These are phyloP conservation scores for Pogonognathellus flavescens DNA, from an alignment of 1,140 invertebrate species.

Conservation along the genomic window DNA sequence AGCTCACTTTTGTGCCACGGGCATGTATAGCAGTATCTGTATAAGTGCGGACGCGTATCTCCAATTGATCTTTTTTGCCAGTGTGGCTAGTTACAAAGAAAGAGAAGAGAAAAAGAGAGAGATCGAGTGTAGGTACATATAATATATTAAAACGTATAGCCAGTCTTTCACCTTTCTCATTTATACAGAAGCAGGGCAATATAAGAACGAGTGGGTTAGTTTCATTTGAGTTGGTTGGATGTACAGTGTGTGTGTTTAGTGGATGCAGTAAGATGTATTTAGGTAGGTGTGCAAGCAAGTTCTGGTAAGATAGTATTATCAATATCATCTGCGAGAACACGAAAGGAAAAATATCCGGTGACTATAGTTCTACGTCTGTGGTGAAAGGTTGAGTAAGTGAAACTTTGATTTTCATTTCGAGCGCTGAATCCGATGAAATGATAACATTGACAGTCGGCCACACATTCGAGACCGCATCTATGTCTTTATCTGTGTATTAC, in stretches of 20 bases:
- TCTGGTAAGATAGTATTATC: too few relatives aligned
- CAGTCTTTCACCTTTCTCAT: too few relatives aligned
- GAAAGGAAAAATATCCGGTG: neutral
- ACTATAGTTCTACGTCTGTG: neutral
- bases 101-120: neutral
- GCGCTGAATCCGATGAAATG: slow-evolving; percentile 40
- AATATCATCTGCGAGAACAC: neutral
- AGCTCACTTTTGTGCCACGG: slow-evolving; percentile 8
- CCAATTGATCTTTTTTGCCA: neutral
- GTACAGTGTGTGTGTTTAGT: too few relatives aligned
- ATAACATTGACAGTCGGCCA: slow-evolving; percentile 17
- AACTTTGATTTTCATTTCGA: slow-evolving; percentile 45
- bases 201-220: too few relatives aligned
- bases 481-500: neutral
- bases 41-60: neutral
- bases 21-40: neutral
- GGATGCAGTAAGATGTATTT: too few relatives aligned
- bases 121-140: too few relatives aligned
- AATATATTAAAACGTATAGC: too few relatives aligned
- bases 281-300: too few relatives aligned
- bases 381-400: slow-evolving; percentile 33
- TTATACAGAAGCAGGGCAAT: too few relatives aligned
- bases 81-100: neutral
- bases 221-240: too few relatives aligned
- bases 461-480: slow-evolving; percentile 31